Percentiles rank a stretch among this genome's conserved stretches.
phyloP scores from a whole-genome alignment of 2,797 vertebrate genomes.

The Notoglanidium macrostoma region DNA sequence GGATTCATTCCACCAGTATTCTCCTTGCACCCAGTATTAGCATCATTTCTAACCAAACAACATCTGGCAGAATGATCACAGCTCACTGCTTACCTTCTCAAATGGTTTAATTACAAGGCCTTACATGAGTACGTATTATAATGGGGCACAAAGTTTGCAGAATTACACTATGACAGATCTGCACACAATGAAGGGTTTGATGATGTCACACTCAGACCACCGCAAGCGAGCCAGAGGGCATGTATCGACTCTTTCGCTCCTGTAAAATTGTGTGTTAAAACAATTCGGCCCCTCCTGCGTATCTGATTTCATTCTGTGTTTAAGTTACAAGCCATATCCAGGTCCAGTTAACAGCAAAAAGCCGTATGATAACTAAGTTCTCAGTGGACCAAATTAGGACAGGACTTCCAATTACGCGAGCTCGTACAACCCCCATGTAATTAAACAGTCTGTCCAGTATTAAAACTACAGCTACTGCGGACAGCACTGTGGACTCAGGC shows the following conservation, averaged over 20 bases:
- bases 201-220: constrained; percentile 34
- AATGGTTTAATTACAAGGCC: constrained; percentile 75
- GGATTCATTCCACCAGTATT: constrained; percentile 46
- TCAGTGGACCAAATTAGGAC: constrained; percentile 46
- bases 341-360: constrained; percentile 37
- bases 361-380: constrained; percentile 36
- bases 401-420: constrained; percentile 43
- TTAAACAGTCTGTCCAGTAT: constrained; percentile 46
- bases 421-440: constrained; percentile 36
- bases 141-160: constrained; percentile 64
- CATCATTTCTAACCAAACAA: constrained; percentile 73
- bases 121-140: constrained; percentile 70
- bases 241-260: constrained; percentile 35
- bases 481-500: constrained; percentile 36
- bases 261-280: constrained; percentile 39
- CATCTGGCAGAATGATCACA: constrained; percentile 72
- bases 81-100: constrained; percentile 67
- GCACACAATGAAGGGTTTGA: constrained; percentile 40
- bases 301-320: constrained; percentile 32
- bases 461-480: constrained; percentile 36
- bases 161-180: constrained; percentile 53
- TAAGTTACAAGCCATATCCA: constrained; percentile 40
- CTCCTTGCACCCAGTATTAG: constrained; percentile 66
- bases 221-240: constrained; percentile 31
- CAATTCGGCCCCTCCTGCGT: constrained; percentile 9